phyloP scores from a whole-genome alignment of 1,140 invertebrate species.

The Aphidius ervi region DNA sequence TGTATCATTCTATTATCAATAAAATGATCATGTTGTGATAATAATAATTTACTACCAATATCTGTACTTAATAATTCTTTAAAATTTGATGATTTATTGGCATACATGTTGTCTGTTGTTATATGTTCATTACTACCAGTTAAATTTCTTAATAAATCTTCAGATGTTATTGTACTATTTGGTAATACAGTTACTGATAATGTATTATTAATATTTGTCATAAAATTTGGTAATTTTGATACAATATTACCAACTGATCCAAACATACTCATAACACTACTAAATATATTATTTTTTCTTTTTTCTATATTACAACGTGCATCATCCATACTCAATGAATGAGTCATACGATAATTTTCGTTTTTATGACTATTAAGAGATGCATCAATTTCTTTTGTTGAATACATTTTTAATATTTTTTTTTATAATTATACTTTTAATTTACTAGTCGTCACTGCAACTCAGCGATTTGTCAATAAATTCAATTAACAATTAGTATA shows the following conservation, averaged over 20 bases:
- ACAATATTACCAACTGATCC: slow-evolving; percentile 28
- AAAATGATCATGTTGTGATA: not conserved
- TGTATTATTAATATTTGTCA: slow-evolving; percentile 28
- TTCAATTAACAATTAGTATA: slow-evolving; percentile 5
- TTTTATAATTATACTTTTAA: not conserved
- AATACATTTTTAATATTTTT: slow-evolving; percentile 21
- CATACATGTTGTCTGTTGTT: slow-evolving; percentile 12
- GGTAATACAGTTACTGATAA: slow-evolving; percentile 37
- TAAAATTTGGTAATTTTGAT: slow-evolving; percentile 26
- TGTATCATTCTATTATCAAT: not conserved
- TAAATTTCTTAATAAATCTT: slow-evolving; percentile 30
- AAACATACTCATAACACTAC: slow-evolving; percentile 23
- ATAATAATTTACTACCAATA: not conserved
- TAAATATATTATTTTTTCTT: slow-evolving; percentile 25
- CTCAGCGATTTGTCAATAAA: slow-evolving; percentile 11
- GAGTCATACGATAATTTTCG: slow-evolving; percentile 1
- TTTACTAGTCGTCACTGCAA: slow-evolving; percentile 3
- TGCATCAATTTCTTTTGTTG: slow-evolving; percentile 3
- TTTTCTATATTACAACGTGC: slow-evolving; percentile 13
- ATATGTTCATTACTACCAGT: slow-evolving; percentile 22
- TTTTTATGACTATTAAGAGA: not conserved
- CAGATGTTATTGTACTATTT: slow-evolving; percentile 30
- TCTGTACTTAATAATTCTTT: not conserved
- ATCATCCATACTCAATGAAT: slow-evolving; percentile 21
- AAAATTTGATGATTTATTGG: not conserved